Conservation (phyloP, 2,797 vertebrate species). For the Propithecus deckenii region DNA sequence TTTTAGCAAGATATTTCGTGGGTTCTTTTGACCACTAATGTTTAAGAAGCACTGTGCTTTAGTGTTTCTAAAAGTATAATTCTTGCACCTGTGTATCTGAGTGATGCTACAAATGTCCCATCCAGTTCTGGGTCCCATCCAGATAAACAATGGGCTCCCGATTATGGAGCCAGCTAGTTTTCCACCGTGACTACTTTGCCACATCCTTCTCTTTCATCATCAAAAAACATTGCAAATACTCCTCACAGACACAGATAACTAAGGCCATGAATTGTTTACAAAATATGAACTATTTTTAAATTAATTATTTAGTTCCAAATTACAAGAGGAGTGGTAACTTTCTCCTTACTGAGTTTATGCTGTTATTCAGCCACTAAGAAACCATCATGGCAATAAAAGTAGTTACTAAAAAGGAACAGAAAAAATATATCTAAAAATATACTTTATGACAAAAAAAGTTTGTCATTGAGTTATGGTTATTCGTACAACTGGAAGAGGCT, state of each 20-base stretch:
- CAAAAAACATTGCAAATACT: neutral
- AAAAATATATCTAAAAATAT: neutral
- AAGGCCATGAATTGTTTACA: neutral
- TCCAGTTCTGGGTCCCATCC: neutral
- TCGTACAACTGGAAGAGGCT: conserved; percentile 51
- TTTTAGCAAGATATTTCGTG: neutral
- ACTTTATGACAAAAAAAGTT: neutral
- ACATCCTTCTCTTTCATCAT: neutral
- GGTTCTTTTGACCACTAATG: neutral
- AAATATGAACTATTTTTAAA: conserved; percentile 16
- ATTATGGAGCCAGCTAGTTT: neutral
- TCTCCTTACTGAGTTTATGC: neutral
- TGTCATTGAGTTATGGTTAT: conserved; percentile 13
- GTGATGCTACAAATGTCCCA: neutral
- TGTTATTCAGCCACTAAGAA: neutral
- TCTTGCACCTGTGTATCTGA: neutral
- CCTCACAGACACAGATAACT: neutral
- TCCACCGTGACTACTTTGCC: neutral
- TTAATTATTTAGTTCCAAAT: conserved; percentile 12
- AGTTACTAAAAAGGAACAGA: neutral
- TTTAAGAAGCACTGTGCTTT: neutral
- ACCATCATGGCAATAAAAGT: neutral
- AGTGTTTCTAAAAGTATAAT: neutral
- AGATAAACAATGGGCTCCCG: neutral
- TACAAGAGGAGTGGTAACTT: neutral